phyloP scores from a whole-genome alignment of 2,888 invertebrate species.

The Harpalus rufipes region DNA sequence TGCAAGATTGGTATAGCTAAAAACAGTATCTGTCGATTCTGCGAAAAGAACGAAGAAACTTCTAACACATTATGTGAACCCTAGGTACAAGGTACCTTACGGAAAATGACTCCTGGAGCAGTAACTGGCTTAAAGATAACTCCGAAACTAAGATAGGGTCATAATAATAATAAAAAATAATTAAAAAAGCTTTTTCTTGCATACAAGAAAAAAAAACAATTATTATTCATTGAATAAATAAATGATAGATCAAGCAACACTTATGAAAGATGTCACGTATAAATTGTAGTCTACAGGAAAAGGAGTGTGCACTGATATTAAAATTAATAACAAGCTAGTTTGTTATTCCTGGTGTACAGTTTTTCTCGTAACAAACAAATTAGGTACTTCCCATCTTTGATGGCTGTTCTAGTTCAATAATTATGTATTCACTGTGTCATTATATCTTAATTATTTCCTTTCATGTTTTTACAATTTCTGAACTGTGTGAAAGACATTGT shows the following conservation, averaged over 20 bases:
- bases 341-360: neutral
- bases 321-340: neutral
- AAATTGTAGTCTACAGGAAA: neutral
- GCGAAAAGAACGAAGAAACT: too few species aligned
- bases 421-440: conserved; percentile 54
- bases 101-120: too few species aligned
- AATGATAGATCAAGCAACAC: neutral
- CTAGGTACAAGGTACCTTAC: too few species aligned
- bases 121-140: too few species aligned
- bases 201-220: neutral
- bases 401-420: conserved; percentile 41
- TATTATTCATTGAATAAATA: neutral
- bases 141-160: too few species aligned
- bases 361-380: neutral
- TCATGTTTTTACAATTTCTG: conserved; percentile 12
- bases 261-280: neutral
- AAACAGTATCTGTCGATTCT: too few species aligned
- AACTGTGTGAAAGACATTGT: conserved; percentile 27
- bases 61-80: too few species aligned
- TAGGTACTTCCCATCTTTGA: conserved; percentile 27
- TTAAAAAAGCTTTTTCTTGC: too few species aligned
- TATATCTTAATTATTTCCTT: conserved; percentile 58
- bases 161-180: too few species aligned
- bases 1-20: too few species aligned
- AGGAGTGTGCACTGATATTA: neutral